Base-by-base conservation (phyloP, 2,888 invertebrate genomes). In the Sarcophaga variegata region DNA sequence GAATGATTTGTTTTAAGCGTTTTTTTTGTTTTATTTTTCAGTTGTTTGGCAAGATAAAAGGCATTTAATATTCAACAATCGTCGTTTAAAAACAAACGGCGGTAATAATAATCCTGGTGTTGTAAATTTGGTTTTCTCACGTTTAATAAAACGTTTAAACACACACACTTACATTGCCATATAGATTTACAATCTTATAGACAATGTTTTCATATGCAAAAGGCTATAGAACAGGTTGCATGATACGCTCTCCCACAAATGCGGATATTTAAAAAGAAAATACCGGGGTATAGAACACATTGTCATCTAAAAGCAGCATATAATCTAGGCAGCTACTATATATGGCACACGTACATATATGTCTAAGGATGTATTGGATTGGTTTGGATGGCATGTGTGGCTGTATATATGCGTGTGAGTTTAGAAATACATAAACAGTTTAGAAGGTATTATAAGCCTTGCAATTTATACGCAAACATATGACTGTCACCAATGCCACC, bases 61-160 rank as follows among this genome's bases (percentile, higher is more conserved):
- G 67, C 60, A 87, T 86, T 87, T 84, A 14, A 74, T 84, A 87
- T 87, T 81, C 87, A 78, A 81, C 78, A 81, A 71, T 76, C 81
- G 87, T 87, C 81, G 84, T 87, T 47, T 84, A 27, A 79, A 63
- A 75, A 64, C 81, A 84, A 81, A 78, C 67, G 84, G 67, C 60
- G 71, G 59, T 71, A 81, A 79, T 79, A 81, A 79, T 81, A 81
- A 79, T 81, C 87, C 81, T 54, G 70, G 69, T 70, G 81, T 66
- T 86, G 69, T 71, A 87, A 87, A 83, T 87, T 84, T 81, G 54
- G 67, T 60, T 84, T 84, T 87, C 83, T 87, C 83, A 87, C 83
- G 86, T 87, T 83, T 83, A 81, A 64, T 78, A 83, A 67, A 12
- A 71, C 45, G 60, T 59, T 20, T 37, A 37, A 1, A 66, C n/a